Evolutionary conservation across 2,888 invertebrate genomes (phyloP).

Genomic region (Aleiodes leptofemur): DNA sequence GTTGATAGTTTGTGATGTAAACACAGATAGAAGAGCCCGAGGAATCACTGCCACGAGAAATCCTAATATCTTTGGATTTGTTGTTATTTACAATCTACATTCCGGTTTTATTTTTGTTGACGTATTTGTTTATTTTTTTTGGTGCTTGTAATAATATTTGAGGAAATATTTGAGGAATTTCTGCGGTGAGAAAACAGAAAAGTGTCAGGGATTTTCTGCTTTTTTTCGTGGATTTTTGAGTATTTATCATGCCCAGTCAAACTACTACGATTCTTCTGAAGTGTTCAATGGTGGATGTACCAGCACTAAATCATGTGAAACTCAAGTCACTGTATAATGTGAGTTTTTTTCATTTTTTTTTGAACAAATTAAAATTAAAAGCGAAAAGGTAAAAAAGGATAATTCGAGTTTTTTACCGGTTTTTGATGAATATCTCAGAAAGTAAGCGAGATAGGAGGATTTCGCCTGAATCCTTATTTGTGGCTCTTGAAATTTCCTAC

Average conservation of each 20-base stretch:
- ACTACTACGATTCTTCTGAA: constrained; percentile 73
- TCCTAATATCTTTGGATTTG: not conserved
- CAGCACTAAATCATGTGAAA: constrained; percentile 72
- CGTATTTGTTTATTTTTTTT: not conserved
- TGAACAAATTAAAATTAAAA: no score
- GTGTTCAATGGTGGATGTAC: constrained; percentile 74
- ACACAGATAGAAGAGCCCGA: no score
- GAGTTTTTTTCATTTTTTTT: constrained; percentile 56
- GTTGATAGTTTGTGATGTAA: not conserved
- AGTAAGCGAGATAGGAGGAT: no score
- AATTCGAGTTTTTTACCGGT: no score
- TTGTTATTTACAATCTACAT: no score
- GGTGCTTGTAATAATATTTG: no score
- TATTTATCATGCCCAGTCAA: constrained; percentile 71
- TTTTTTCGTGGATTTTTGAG: constrained; percentile 7
- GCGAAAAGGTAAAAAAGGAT: no score
- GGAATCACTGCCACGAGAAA: not conserved
- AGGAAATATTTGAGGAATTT: not conserved
- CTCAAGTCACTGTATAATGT: constrained; percentile 71
- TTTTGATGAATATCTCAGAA: no score
- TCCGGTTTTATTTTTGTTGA: not conserved
- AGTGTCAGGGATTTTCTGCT: not conserved
- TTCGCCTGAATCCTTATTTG: constrained; percentile 22
- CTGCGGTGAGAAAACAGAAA: not conserved
- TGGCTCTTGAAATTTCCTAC: no score